These are phyloP conservation scores for Micrastur ruficollis DNA, from an alignment of 2,797 vertebrate genomes.

Conservation along the genomic window DNA sequence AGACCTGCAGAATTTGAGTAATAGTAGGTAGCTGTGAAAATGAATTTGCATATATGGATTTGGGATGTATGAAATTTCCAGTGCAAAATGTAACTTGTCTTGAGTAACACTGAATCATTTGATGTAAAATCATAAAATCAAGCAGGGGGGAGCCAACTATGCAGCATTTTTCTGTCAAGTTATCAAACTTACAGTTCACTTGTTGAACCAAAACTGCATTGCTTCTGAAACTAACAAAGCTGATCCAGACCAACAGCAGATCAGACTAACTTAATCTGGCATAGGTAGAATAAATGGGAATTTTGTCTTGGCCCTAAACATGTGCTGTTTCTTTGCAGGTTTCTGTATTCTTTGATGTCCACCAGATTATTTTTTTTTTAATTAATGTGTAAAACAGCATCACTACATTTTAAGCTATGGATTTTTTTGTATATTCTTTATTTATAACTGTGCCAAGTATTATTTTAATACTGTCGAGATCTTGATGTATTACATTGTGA, in stretches of 20 bases:
- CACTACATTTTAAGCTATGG: slow-evolving; percentile 76
- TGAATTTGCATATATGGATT: slow-evolving; percentile 2
- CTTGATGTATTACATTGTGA: slow-evolving; percentile 82
- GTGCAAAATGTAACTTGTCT: slow-evolving; percentile 51
- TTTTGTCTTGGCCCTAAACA: slow-evolving; percentile 72
- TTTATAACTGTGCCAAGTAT: slow-evolving; percentile 88
- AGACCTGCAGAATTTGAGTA: neutral
- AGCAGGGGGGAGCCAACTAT: slow-evolving; percentile 54
- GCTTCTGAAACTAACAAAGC: slow-evolving; percentile 37
- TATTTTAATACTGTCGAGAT: slow-evolving; percentile 81
- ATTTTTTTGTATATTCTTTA: slow-evolving; percentile 79
- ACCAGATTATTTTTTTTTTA: slow-evolving; percentile 53
- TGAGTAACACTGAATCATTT: slow-evolving; percentile 17
- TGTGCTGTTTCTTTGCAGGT: slow-evolving; percentile 71
- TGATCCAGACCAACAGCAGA: slow-evolving; percentile 43
- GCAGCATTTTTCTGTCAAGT: slow-evolving; percentile 55
- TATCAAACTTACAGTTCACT: slow-evolving; percentile 37
- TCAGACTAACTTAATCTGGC: slow-evolving; percentile 55
- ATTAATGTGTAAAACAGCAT: slow-evolving; percentile 72
- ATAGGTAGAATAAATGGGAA: slow-evolving; percentile 63
- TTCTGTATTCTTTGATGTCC: slow-evolving; percentile 71
- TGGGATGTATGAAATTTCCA: slow-evolving; percentile 27
- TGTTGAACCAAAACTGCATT: slow-evolving; percentile 44
- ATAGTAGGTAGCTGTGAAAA: slow-evolving; percentile 14
- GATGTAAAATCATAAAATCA: slow-evolving; percentile 21